phyloP scores from a whole-genome alignment of 2,113 vertebrate species.

The Pelmatolapia mariae region DNA sequence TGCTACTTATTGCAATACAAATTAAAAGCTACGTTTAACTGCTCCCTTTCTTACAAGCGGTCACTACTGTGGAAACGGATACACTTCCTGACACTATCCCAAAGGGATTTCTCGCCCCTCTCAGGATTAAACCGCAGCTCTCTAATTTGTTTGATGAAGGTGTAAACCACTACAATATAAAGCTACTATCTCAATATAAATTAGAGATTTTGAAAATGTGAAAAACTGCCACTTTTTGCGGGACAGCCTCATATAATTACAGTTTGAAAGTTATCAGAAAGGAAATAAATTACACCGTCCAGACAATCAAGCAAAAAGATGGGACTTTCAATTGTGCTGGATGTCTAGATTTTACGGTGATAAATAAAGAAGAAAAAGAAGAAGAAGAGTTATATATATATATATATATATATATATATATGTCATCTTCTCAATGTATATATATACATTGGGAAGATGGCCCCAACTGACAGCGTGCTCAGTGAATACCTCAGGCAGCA shows the following conservation, averaged over 20 bases:
- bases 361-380: neutral
- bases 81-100: neutral
- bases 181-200: neutral
- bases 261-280: neutral
- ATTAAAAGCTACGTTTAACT: neutral
- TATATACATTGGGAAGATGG: no score
- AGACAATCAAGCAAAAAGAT: neutral
- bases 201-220: neutral
- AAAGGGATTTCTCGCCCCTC: neutral
- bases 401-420: no score
- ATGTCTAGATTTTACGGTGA: neutral
- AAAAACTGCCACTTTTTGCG: neutral
- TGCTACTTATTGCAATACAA: neutral
- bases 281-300: neutral
- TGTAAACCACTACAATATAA: neutral
- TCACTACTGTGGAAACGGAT: neutral
- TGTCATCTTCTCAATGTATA: no score
- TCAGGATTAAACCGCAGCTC: neutral
- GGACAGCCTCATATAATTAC: neutral
- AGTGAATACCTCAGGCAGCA: no score
- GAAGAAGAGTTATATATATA: neutral
- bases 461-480: no score
- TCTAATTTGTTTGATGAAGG: neutral
- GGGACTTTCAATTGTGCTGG: neutral
- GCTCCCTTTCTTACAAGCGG: neutral